These are phyloP conservation scores for Hemaris fuciformis DNA, from an alignment of 2,888 invertebrate species.

Conservation along the genomic window DNA sequence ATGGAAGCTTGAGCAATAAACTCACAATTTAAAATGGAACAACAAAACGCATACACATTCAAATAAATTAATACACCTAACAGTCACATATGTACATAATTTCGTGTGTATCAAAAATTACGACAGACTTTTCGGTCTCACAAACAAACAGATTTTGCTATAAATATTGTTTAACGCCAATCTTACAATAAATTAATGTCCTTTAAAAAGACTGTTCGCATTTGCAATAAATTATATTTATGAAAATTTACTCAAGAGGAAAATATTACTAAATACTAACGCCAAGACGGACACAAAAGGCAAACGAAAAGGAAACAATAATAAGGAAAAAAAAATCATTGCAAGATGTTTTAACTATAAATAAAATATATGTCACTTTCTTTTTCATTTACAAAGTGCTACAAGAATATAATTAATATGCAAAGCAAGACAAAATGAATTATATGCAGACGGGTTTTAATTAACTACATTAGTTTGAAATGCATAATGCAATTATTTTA, in stretches of 20 bases:
- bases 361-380: background rate
- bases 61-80: no score
- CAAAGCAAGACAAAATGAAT: background rate
- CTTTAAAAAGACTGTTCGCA: constrained; percentile 19
- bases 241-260: constrained; percentile 33
- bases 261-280: constrained; percentile 10
- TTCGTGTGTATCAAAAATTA: no score
- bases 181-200: background rate
- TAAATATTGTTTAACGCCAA: no score
- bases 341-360: background rate
- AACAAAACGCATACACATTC: no score
- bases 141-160: no score
- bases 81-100: no score
- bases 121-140: no score
- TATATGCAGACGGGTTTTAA: background rate
- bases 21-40: no score
- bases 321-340: background rate
- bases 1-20: no score
- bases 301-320: background rate
- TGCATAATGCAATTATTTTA: background rate
- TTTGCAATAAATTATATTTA: constrained; percentile 36
- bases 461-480: background rate
- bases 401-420: background rate
- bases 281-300: background rate
- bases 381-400: background rate